phyloP scores from a whole-genome alignment of 2,888 invertebrate genomes.

The Muschampia staudingeri region DNA sequence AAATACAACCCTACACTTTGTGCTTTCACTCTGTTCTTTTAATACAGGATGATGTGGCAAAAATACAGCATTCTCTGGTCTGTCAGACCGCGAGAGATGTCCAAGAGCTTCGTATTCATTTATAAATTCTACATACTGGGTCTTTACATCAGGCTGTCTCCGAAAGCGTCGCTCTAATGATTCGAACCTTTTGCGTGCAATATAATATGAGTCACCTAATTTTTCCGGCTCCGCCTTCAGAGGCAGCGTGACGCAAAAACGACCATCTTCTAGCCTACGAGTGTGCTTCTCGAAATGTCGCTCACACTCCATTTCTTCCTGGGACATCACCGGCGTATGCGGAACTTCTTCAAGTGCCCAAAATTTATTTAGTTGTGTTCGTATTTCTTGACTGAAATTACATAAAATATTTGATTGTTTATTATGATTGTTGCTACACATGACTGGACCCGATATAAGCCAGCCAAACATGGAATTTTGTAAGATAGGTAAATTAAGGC shows the following conservation, averaged over 20 bases:
- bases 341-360: slow-evolving; percentile 65
- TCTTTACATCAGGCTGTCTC: slow-evolving; percentile 58
- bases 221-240: slow-evolving; percentile 48
- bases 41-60: slow-evolving; percentile 71
- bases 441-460: slow-evolving; percentile 21
- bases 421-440: background rate
- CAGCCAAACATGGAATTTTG: slow-evolving; percentile 31
- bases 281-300: slow-evolving; percentile 64
- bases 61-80: slow-evolving; percentile 55
- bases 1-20: slow-evolving; percentile 71
- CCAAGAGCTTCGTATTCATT: slow-evolving; percentile 53
- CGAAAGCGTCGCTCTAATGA: slow-evolving; percentile 63
- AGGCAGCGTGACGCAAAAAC: slow-evolving; percentile 58
- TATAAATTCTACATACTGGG: slow-evolving; percentile 61
- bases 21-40: slow-evolving; percentile 66
- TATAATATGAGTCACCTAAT: slow-evolving; percentile 63
- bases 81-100: slow-evolving; percentile 54
- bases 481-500: slow-evolving; percentile 47
- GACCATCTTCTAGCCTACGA: slow-evolving; percentile 59
- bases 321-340: slow-evolving; percentile 42
- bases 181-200: slow-evolving; percentile 66
- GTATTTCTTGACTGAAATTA: slow-evolving; percentile 40
- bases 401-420: slow-evolving; percentile 22
- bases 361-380: slow-evolving; percentile 30
- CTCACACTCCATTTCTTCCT: slow-evolving; percentile 54